Evolutionary conservation across 2,888 invertebrate species (phyloP), one percentile per base, ranked within the genome.

Genomic region (Eudemis profundana): DNA sequence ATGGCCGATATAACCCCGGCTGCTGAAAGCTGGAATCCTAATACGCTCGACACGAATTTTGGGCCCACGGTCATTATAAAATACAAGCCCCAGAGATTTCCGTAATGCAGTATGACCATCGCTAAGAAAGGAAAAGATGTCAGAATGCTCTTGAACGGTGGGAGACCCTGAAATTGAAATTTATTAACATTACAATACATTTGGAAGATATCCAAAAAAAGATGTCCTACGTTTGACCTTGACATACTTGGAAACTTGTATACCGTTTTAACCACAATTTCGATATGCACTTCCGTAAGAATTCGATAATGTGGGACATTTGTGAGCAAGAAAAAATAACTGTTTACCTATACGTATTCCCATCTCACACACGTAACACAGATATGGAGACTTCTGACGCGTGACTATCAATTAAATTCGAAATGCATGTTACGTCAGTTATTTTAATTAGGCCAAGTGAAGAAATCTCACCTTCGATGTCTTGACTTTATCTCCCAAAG

Each of bases 31-130:
- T 95, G 93, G 76, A 96, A 96, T 4, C 95, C 95, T 47, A 96
- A 84, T 0, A 95, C 94, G 72, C 95, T 95, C 44, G 95, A 95
- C 75, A 96, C 93, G 78, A 95, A 96, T 73, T 95, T 95, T 4
- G 96, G 96, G 47, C 96, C 95, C 38, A 95, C 95, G 0, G 95
- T 96, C 85, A 96, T 93, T 53, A 96, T 93, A 78, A 96, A 95
- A 82, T 95, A 96, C 27, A 96, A 81, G 1, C 96, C 95, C 94
- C 96, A 96, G 66, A 96, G 86, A 76, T 95, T 96, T 40, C 96
- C 96, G 74, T 95, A 96, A 74, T 96, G 96, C 21, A 95, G 87
- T 1, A 95, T 73, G 8, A 93, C 73, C 76, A 96, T 89, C 0
- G 95, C 94, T 84, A 95, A 89, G 81, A 96, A 96, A 14, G 96